Evolutionary conservation across 2,797 vertebrate species (phyloP), one percentile per base, ranked within the genome.

Genomic region (Sebastes wilsoni): DNA sequence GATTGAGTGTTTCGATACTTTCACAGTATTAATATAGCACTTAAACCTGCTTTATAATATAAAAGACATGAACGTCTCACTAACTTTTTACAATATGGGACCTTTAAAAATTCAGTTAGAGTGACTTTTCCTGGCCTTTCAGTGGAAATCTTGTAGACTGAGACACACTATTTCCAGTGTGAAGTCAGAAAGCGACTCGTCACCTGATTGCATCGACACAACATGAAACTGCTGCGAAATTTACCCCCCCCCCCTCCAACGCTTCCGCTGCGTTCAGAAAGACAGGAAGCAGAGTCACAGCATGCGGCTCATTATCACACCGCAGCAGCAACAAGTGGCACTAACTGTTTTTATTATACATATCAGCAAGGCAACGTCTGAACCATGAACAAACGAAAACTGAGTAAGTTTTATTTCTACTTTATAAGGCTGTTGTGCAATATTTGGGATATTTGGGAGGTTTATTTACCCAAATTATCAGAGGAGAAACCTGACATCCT

Each of bases 371-470:
- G 8, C 28, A 25, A 54, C 67, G 4, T 42, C 60, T 67, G 42
- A 84, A 81, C 67, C 77, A 94, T 93, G 93, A 92, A 30, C 77
- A 93, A 89, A 78, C 72, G 66, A 18, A 93, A 91, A 83, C 86
- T 91, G 38, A 87, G 93, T 94, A 82, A 92, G 93, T 90, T 58
- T 0, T 13, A 1, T 30, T 68, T 54, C 52, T 27, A 12, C 0
- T 73, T 64, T 22, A 2, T 16, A 5, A 23, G 2, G 42, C 22
- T 42, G 8, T 3, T 20, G 4, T 54, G 4, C 2, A 18, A n/a
- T 4, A 59, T 60, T 38, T 52, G 5, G 25, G 12, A 18, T 23
- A 22, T 62, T 60, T 38, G 4, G 8, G 5, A 3, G 14, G 18
- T 8, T 52, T 58, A 32, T 23, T 65, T 70, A 1, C 28, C 4